These are phyloP conservation scores for Pseudochirops corinnae DNA, from an alignment of 2,797 vertebrate species.

Conservation along the genomic window DNA sequence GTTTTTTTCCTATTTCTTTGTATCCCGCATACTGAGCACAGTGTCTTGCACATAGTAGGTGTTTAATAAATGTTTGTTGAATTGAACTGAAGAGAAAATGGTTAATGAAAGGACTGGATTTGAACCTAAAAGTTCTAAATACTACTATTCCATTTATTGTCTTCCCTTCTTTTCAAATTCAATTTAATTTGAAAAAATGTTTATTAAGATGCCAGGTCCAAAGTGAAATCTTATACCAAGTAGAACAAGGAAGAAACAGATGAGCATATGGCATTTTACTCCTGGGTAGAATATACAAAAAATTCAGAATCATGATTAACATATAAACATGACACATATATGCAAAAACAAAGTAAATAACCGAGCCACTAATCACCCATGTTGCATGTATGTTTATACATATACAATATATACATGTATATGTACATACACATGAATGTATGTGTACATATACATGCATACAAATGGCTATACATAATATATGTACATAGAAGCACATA, in stretches of 20 bases:
- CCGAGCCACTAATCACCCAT: neutral
- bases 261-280: neutral
- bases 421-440: neutral
- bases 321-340: neutral
- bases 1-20: neutral
- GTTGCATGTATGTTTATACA: neutral
- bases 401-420: neutral
- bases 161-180: neutral
- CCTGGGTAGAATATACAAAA: neutral
- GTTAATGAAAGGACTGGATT: neutral
- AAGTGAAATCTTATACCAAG: neutral
- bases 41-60: neutral
- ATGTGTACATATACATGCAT: neutral
- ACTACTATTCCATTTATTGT: neutral
- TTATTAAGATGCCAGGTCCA: neutral
- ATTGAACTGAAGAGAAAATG: neutral
- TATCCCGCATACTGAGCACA: neutral
- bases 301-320: neutral
- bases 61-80: neutral
- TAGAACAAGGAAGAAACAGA: neutral
- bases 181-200: neutral
- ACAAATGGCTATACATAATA: neutral
- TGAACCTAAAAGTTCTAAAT: neutral
- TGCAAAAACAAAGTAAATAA: neutral
- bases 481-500: neutral